phyloP scores from a whole-genome alignment of 2,797 vertebrate genomes.

The Girardinus metallicus region DNA sequence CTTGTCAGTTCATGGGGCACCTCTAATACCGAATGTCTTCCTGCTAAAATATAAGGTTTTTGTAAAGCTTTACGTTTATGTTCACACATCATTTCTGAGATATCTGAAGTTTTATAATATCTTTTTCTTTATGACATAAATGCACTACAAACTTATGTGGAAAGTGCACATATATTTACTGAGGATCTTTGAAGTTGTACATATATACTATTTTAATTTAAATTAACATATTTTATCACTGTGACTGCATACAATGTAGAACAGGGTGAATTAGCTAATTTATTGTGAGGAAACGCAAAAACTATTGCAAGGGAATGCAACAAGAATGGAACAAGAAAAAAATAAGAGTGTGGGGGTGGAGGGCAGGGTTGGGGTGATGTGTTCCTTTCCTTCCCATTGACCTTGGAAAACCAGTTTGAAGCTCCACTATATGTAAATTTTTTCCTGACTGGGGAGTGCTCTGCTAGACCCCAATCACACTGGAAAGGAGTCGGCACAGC shows the following conservation, averaged over 20 bases:
- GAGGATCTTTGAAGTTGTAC: not conserved
- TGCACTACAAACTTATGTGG: not conserved
- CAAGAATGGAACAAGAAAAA: not conserved
- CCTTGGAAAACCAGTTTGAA: constrained; percentile 43
- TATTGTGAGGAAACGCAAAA: not conserved
- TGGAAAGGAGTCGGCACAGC: constrained; percentile 36
- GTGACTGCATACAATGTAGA: not conserved
- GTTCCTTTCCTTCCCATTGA: constrained; percentile 52
- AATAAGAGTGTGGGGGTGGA: not conserved
- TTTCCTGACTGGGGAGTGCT: constrained; percentile 31
- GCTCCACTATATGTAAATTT: constrained; percentile 44
- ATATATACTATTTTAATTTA: not conserved
- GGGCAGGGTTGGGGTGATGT: no score
- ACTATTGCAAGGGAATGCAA: not conserved
- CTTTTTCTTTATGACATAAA: not conserved
- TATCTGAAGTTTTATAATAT: not conserved
- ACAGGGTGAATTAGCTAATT: not conserved
- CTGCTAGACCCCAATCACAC: constrained; percentile 16
- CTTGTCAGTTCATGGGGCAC: not conserved
- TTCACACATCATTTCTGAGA: not conserved
- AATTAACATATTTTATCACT: not conserved
- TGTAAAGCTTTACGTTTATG: not conserved
- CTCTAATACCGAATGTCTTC: not conserved
- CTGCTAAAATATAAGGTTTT: not conserved
- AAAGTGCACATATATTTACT: not conserved